Base-by-base conservation (phyloP, 2,113 vertebrate species). In the Hyaena hyaena region DNA sequence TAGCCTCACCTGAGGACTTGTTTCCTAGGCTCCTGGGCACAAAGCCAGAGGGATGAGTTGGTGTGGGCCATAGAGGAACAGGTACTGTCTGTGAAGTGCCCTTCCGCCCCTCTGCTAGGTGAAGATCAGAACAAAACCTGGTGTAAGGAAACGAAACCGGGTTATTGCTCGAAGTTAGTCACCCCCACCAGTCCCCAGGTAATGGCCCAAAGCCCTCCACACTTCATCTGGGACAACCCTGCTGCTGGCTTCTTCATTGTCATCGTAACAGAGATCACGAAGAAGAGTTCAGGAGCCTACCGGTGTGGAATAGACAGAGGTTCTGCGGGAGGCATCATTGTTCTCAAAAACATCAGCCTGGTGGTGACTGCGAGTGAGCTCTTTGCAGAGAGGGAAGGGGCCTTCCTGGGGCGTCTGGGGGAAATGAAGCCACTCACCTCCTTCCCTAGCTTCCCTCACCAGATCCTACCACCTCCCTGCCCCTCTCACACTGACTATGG, bases 261-360 rank as follows among this genome's bases (percentile, higher is more conserved):
- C 68, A 58, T 39, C 61, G 12, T 68, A 11, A 31, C 48, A 7
- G 71, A 58, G 11, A 6, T 84, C 45, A 55, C 2, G 6, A 7
- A 24, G 31, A 10, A 24, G 26, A 69, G 50, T 5, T 26, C 55
- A 33, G 86, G 86, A 73, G 7, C 1, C 12, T 89, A n/a, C 55
- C 31, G 23, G 55, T 55, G 69, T 76, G 79, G 15, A 17, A 4
- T 12, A 9, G 35, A 63, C 24, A 80, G 48, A 50, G 6, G 17
- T 45, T 65, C 77, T 10, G 6, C 4, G 10, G 3, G 1, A 9
- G 10, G 1, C 10, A 3, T 23, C 35, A 1, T 0, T 26, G 5
- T 23, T 61, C 43, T 11, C 11, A 68, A 8, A 50, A 45, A 71
- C 10, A n/a, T 83, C 61, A 55, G 1, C 61, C 45, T 93, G 77